Base-by-base conservation (phyloP, 2,888 invertebrate species). In the Trachelus tabidus region DNA sequence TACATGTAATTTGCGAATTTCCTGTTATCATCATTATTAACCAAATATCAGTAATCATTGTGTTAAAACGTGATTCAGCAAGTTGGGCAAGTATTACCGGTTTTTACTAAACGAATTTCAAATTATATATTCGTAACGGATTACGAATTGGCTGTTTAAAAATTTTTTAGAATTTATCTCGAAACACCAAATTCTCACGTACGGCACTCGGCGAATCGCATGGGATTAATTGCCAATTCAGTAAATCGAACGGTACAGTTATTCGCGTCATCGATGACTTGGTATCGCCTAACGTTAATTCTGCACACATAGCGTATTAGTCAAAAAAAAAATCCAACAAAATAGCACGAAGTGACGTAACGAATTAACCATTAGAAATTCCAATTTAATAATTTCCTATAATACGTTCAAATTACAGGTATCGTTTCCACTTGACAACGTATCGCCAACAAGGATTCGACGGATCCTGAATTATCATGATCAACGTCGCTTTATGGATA, bases 221-320 rank as follows among this genome's bases (percentile, higher is more conserved):
- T 56, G 23, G 23, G 23, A 56, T 56, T 56, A 56, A 56, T 56
- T 56, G 56, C 33, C 75, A 73, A 79, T 79, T 81, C 80, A 81
- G 80, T 79, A 82, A 80, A 82, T 77, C 78, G 37, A 34, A n/a
- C 73, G 76, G 73, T 71, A 77, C 80, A 73, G 78, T 77, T 79
- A 81, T 3, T 33, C 30, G 73, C 31, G 31, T 33, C 69, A 56
- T 56, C 56, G 56, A 56, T 23, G 9, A 56, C 56, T 56, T 0
- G 15, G 23, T 23, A 23, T 56, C 23, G 23, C 23, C 56, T 56
- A 23, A 56, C 9, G 56, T 56, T 56, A 23, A 23, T 56, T 56
- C 9, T 2, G 23, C 23, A 56, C 23, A 9, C 9, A 9, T 6
- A 2, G 23, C 9, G 56, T 56, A 23, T 23, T 2, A 12, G 12